Percentiles rank a stretch among this genome's conserved stretches.
phyloP scores from a whole-genome alignment of 1,140 invertebrate genomes.

The Pseudomyrmex flavicornis region DNA sequence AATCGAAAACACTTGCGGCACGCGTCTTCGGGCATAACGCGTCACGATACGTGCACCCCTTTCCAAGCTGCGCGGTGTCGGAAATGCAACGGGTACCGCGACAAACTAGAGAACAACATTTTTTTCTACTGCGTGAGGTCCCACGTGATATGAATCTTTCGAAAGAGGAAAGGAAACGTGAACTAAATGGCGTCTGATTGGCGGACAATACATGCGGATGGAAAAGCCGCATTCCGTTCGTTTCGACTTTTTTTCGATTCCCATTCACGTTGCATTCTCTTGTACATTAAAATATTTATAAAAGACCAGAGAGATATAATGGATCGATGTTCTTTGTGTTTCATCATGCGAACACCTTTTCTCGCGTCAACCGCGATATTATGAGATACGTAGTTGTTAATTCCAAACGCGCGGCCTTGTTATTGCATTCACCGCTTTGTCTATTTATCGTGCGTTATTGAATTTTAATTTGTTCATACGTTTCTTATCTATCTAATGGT shows the following conservation, averaged over 20 bases:
- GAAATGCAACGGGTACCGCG: not conserved
- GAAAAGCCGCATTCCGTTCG: slow-evolving; percentile 31
- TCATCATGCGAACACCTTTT: slow-evolving; percentile 31
- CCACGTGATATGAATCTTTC: not conserved
- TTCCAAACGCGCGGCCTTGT: not conserved
- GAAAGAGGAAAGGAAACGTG: slow-evolving; percentile 48
- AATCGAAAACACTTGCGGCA: slow-evolving; percentile 80
- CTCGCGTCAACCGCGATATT: slow-evolving; percentile 33
- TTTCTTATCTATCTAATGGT: not conserved
- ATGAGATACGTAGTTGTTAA: slow-evolving; percentile 35
- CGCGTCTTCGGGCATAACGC: slow-evolving; percentile 63
- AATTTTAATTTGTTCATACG: not conserved
- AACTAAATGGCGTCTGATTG: slow-evolving; percentile 77
- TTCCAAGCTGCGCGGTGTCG: no score
- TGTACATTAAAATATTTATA: slow-evolving; percentile 56
- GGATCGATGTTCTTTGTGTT: slow-evolving; percentile 31
- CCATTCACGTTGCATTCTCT: slow-evolving; percentile 38
- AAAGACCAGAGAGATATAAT: slow-evolving; percentile 40
- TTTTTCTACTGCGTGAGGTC: slow-evolving; percentile 22
- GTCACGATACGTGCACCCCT: not conserved
- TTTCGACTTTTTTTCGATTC: not conserved
- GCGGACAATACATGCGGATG: slow-evolving; percentile 71
- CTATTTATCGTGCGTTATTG: not conserved
- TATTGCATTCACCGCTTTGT: not conserved
- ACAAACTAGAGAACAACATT: slow-evolving; percentile 21